Percentiles rank a stretch among this genome's conserved stretches.
These are phyloP conservation scores for Amphiprion clarkii DNA, from an alignment of 2,797 vertebrate species.

Conservation along the genomic window DNA sequence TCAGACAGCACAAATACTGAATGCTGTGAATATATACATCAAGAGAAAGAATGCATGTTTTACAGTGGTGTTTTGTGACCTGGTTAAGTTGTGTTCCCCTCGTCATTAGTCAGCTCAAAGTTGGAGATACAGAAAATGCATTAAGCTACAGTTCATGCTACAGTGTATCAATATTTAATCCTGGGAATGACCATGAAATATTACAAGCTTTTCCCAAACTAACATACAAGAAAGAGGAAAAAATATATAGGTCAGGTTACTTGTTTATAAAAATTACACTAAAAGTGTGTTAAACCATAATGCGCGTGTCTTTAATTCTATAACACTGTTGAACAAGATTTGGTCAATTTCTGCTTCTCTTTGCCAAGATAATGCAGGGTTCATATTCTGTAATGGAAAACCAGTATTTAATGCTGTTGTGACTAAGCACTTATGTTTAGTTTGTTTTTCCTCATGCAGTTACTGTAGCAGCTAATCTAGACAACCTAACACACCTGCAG, in stretches of 20 bases:
- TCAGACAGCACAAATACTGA: not conserved
- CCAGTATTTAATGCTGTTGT: constrained; percentile 36
- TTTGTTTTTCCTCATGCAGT: constrained; percentile 36
- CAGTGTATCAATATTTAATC: not conserved
- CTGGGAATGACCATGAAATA: not conserved
- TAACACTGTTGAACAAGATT: not conserved
- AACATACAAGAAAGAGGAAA: not conserved
- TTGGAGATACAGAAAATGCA: not conserved
- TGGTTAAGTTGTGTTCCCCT: too few species aligned
- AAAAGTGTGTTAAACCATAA: not conserved
- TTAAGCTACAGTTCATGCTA: not conserved
- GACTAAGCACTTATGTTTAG: constrained; percentile 3
- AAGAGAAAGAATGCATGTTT: not conserved
- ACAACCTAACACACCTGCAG: constrained; percentile 22
- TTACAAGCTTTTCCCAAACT: not conserved
- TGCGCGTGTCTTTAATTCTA: not conserved
- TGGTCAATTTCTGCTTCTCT: constrained; percentile 6
- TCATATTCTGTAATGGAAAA: constrained; percentile 18
- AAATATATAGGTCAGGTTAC: not conserved
- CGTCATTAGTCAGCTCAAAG: not conserved
- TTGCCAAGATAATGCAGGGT: constrained; percentile 3
- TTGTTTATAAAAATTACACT: not conserved
- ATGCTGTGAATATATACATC: not conserved
- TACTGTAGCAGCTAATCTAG: constrained; percentile 39
- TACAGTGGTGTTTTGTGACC: not conserved